Conservation (phyloP, 2,888 invertebrate species). For the Conistra vaccinii region DNA sequence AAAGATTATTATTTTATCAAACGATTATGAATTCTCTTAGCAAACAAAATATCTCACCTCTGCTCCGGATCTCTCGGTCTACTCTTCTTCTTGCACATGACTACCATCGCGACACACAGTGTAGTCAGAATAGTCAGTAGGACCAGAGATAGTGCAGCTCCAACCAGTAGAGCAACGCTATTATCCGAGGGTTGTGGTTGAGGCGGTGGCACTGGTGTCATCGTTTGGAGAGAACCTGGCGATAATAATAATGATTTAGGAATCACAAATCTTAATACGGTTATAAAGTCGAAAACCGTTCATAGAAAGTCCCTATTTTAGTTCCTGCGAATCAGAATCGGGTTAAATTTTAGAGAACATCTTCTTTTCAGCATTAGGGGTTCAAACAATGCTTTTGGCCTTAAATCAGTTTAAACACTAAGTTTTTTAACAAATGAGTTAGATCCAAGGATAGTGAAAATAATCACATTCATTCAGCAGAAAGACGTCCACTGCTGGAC, state of each 20-base stretch:
- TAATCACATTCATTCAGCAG: too few species aligned
- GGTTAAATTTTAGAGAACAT: not conserved
- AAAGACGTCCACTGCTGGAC: too few species aligned
- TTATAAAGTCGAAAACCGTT: not conserved
- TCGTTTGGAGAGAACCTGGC: slow-evolving; percentile 86
- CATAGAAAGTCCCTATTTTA: accelerated
- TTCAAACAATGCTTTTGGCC: too few species aligned
- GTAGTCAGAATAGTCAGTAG: slow-evolving; percentile 87
- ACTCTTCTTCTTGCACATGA: slow-evolving; percentile 87
- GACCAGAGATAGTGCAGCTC: slow-evolving; percentile 85
- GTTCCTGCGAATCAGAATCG: too few species aligned
- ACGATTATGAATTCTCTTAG: too few species aligned
- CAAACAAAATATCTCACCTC: slow-evolving; percentile 74
- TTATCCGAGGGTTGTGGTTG: slow-evolving; percentile 75
- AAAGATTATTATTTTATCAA: too few species aligned
- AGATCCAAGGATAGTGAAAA: not conserved
- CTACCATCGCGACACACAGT: slow-evolving; percentile 84
- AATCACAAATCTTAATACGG: too few species aligned
- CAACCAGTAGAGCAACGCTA: slow-evolving; percentile 84
- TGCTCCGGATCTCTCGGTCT: slow-evolving; percentile 82
- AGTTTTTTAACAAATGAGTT: not conserved
- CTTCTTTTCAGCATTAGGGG: too few species aligned
- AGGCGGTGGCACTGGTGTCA: slow-evolving; percentile 81
- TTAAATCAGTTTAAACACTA: too few species aligned
- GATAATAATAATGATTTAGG: not conserved